Evolutionary conservation across 1,140 invertebrate genomes (phyloP).

Genomic region (Drosophila kikkawai): DNA sequence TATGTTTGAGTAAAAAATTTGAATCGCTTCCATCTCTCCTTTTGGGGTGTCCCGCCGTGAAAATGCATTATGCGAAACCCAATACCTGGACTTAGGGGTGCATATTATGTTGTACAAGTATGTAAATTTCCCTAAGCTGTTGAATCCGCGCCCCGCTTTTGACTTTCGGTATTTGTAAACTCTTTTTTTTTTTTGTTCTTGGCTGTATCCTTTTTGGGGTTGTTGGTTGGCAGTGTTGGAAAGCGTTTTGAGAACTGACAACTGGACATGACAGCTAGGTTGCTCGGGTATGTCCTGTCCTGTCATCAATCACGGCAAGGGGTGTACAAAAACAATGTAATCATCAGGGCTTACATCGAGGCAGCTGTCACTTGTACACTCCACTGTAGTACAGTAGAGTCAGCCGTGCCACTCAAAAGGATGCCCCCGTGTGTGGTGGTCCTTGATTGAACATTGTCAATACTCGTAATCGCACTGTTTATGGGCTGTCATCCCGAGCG

Average conservation of each 20-base stretch:
- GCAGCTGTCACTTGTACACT: conserved; percentile 49
- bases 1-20: conserved; percentile 33
- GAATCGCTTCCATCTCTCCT: conserved; percentile 3
- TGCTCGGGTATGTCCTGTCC: background rate
- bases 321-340: conserved; percentile 51
- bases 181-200: conserved; percentile 15
- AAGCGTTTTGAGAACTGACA: conserved; percentile 17
- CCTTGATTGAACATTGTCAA: conserved; percentile 60
- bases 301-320: conserved; percentile 39
- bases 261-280: conserved; percentile 48
- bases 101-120: conserved; percentile 46
- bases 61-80: conserved; percentile 79
- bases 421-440: conserved; percentile 28
- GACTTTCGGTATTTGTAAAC: conserved; percentile 69
- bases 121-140: conserved; percentile 73
- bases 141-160: conserved; percentile 57
- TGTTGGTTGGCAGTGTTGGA: conserved; percentile 40
- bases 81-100: conserved; percentile 37
- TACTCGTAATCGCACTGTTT: conserved; percentile 54
- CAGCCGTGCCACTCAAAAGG: conserved; percentile 39
- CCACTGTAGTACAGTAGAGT: conserved; percentile 41
- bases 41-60: conserved; percentile 69
- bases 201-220: background rate
- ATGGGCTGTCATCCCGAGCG: conserved; percentile 71
- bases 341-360: conserved; percentile 55